A percentile compares a stretch with the other conserved stretches of the same genome.
These are phyloP conservation scores for Noturus placidus DNA, from an alignment of 2,113 vertebrate species.

Conservation along the genomic window DNA sequence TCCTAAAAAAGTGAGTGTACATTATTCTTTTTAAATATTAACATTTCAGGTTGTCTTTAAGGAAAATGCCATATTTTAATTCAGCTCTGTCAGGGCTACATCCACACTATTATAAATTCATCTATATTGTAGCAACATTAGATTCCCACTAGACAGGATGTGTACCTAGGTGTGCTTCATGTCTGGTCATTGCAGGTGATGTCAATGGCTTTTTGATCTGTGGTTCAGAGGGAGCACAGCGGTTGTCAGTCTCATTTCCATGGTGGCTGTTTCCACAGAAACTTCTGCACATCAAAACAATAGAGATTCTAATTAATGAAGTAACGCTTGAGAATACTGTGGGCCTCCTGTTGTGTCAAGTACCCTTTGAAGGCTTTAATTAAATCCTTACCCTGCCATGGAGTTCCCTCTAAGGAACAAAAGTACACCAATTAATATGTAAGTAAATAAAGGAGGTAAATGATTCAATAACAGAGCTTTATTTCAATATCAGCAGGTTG, in stretches of 20 bases:
- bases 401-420: slow-evolving; percentile 22
- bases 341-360: not conserved
- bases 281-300: slow-evolving; percentile 44
- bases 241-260: slow-evolving; percentile 11
- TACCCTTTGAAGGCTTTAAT: slow-evolving; percentile 45
- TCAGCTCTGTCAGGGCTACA: not conserved
- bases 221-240: not conserved
- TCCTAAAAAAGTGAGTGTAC: not conserved
- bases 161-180: not conserved
- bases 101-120: not conserved
- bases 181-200: slow-evolving; percentile 15
- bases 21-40: not conserved
- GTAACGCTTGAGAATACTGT: slow-evolving; percentile 19
- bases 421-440: slow-evolving; percentile 19
- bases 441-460: slow-evolving; percentile 17
- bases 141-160: not conserved
- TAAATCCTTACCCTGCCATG: slow-evolving; percentile 31
- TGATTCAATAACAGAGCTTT: slow-evolving; percentile 10
- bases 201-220: slow-evolving; percentile 31
- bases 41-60: not conserved
- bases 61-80: not conserved
- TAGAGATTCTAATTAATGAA: slow-evolving; percentile 38
- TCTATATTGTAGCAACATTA: not conserved
- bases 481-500: not conserved
- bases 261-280: slow-evolving; percentile 34